Evolutionary conservation across 2,797 vertebrate genomes (phyloP).

Genomic region (Gephyroberyx darwinii): DNA sequence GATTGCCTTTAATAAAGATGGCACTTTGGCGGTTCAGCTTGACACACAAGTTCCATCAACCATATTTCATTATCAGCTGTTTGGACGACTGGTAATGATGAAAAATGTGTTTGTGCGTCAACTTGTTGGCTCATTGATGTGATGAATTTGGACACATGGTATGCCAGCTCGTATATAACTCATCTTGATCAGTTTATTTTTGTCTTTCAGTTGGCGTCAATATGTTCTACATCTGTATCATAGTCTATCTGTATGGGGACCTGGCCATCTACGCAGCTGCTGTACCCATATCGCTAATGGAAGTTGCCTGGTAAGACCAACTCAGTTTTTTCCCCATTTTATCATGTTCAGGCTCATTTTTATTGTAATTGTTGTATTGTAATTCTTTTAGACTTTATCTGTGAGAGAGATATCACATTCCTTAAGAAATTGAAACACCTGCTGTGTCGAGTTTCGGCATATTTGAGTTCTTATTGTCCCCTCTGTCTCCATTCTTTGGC

Average conservation of each 20-base stretch:
- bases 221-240: conserved; percentile 98
- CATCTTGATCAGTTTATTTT: conserved; percentile 22
- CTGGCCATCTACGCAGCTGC: conserved; percentile 98
- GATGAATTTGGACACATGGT: background rate
- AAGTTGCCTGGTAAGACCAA: conserved; percentile 93
- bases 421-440: conserved; percentile 23
- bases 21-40: conserved; percentile 18
- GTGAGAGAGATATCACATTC: background rate
- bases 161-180: background rate
- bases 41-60: conserved; percentile 25
- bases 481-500: background rate
- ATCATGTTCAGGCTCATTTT: conserved; percentile 4
- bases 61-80: conserved; percentile 26
- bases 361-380: too few species aligned
- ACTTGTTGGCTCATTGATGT: conserved; percentile 2
- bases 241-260: conserved; percentile 96
- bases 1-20: conserved; percentile 36
- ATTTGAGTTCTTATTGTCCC: background rate
- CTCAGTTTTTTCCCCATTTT: background rate
- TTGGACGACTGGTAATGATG: conserved; percentile 41
- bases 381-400: conserved; percentile 1
- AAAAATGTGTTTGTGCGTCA: conserved; percentile 44
- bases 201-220: conserved; percentile 92
- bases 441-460: conserved; percentile 14
- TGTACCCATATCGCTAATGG: conserved; percentile 95